Evolutionary conservation across 2,888 invertebrate genomes (phyloP).

Genomic region (Seira musarum): DNA sequence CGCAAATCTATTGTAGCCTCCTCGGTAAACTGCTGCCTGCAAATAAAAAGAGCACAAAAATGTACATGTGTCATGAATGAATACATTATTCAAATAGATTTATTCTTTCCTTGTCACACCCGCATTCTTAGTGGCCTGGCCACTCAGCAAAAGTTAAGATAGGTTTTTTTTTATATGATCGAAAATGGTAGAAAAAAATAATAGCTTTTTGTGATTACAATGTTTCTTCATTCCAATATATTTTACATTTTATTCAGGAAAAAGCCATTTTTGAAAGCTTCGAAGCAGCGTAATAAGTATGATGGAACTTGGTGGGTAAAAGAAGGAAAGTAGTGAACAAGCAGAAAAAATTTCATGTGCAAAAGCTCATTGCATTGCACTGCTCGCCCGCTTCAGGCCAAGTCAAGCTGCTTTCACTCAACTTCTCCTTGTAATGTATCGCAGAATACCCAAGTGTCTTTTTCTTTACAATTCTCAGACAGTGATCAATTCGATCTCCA

Average conservation of each 20-base stretch:
- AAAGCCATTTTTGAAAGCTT: neutral
- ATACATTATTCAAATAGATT: constrained; percentile 64
- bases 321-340: neutral
- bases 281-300: too few relatives aligned
- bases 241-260: neutral
- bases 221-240: neutral
- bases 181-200: constrained; percentile 72
- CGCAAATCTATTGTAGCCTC: constrained; percentile 95
- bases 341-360: too few relatives aligned
- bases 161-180: constrained; percentile 25
- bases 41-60: constrained; percentile 72
- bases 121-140: neutral
- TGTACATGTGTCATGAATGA: constrained; percentile 43
- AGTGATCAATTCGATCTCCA: neutral
- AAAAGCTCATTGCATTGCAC: too few relatives aligned
- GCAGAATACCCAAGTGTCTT: neutral
- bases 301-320: too few relatives aligned
- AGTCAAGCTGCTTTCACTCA: neutral
- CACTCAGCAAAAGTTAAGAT: neutral
- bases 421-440: neutral
- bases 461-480: neutral
- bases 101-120: neutral
- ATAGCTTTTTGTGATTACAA: neutral
- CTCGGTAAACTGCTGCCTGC: constrained; percentile 93
- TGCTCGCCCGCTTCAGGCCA: neutral